Evolutionary conservation across 2,113 vertebrate species (phyloP).

Genomic region (Suncus etruscus): DNA sequence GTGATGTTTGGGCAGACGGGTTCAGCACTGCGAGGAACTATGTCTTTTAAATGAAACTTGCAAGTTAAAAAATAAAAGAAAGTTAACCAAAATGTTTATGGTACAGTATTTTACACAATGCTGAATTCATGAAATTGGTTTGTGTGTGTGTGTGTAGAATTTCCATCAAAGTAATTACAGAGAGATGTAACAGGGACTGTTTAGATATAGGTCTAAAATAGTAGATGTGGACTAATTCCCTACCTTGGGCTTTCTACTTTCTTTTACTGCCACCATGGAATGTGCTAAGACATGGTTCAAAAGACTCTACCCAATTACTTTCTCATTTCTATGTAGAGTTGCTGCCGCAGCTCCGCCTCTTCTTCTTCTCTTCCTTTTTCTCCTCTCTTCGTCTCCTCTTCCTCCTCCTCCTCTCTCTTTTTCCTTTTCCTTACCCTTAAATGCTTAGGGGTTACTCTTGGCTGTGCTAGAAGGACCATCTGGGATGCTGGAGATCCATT

Average conservation of each 20-base stretch:
- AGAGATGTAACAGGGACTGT: neutral
- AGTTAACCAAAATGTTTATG: conserved; percentile 27
- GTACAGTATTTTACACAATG: neutral
- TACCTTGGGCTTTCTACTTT: neutral
- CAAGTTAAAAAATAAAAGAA: neutral
- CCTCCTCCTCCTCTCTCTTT: neutral
- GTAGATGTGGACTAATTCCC: neutral
- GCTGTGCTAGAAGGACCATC: too few relatives aligned
- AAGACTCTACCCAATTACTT: too few relatives aligned
- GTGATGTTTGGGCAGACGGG: neutral
- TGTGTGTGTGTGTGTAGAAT: neutral
- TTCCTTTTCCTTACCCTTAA: too few relatives aligned
- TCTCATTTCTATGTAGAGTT: too few relatives aligned
- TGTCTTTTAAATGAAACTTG: neutral
- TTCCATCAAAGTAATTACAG: neutral
- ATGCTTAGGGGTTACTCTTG: too few relatives aligned
- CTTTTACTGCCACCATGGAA: neutral
- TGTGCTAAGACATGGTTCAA: too few relatives aligned
- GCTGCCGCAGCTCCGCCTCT: too few relatives aligned
- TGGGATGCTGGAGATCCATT: too few relatives aligned
- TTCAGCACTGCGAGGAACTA: neutral
- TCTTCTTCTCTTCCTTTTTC: too few relatives aligned
- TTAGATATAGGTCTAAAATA: neutral
- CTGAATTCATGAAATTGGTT: conserved; percentile 8
- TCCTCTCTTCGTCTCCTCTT: neutral